Evolutionary conservation across 1,140 invertebrate species (phyloP).

Genomic region (Arctopsyche grandis): DNA sequence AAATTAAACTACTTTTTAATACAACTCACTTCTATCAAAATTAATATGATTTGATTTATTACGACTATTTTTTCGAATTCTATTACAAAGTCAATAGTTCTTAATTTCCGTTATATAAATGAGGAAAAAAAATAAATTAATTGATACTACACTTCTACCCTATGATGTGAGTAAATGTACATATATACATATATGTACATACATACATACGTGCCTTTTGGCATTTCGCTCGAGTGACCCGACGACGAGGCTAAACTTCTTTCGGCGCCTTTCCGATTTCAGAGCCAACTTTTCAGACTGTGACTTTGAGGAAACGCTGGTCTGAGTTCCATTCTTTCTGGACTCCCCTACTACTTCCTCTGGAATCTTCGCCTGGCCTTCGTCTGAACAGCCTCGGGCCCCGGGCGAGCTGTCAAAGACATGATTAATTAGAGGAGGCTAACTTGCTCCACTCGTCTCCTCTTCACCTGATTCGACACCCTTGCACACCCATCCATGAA

Average conservation of each 20-base stretch:
- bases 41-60: too few species aligned
- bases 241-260: not conserved
- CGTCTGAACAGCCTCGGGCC: not conserved
- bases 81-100: too few species aligned
- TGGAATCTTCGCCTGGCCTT: not conserved
- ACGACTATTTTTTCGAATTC: too few species aligned
- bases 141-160: too few species aligned
- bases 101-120: too few species aligned
- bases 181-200: too few species aligned
- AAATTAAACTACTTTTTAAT: too few species aligned
- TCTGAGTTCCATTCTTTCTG: not conserved
- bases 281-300: not conserved
- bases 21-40: too few species aligned
- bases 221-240: not conserved
- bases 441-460: not conserved
- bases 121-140: too few species aligned
- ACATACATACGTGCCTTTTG: not conserved
- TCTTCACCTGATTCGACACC: conserved; percentile 20
- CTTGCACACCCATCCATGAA: not conserved
- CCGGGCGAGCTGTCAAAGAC: conserved; percentile 32
- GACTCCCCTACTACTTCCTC: not conserved
- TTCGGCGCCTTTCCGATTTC: conserved; percentile 20
- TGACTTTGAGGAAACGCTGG: not conserved
- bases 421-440: conserved; percentile 37
- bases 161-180: too few species aligned